Percentiles rank a stretch among this genome's conserved stretches.
Evolutionary conservation across 1,140 invertebrate genomes (phyloP).

Genomic region (Phthorimaea operculella): DNA sequence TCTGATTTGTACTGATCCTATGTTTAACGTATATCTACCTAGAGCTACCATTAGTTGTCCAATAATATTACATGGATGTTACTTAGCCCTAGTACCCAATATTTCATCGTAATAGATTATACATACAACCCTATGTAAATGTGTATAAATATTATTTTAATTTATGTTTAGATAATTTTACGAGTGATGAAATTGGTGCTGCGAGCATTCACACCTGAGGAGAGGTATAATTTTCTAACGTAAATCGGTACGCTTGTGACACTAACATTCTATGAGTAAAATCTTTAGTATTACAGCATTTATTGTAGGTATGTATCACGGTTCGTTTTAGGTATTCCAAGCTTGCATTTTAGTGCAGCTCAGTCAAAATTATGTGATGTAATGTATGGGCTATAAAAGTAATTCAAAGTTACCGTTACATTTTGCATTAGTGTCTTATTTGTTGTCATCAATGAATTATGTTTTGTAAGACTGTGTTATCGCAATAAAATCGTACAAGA

Average conservation of each 20-base stretch:
- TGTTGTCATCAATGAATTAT: slow-evolving; percentile 50
- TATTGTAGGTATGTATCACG: too few species aligned
- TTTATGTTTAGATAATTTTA: slow-evolving; percentile 34
- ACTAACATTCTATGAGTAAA: background rate
- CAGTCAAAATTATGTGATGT: slow-evolving; percentile 37
- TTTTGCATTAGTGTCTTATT: slow-evolving; percentile 46
- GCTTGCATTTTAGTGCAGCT: slow-evolving; percentile 13
- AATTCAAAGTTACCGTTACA: slow-evolving; percentile 56
- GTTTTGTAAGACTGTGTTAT: slow-evolving; percentile 64
- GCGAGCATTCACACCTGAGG: slow-evolving; percentile 31
- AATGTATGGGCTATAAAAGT: slow-evolving; percentile 29
- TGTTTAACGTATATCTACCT: too few species aligned
- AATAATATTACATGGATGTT: too few species aligned
- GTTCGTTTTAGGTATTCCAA: background rate
- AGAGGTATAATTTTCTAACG: slow-evolving; percentile 13
- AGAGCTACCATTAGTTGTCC: too few species aligned
- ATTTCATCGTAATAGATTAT: too few species aligned
- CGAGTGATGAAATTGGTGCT: slow-evolving; percentile 44
- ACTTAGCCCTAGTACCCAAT: too few species aligned
- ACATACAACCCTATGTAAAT: slow-evolving; percentile 29
- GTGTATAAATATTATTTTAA: slow-evolving; percentile 47
- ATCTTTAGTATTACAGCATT: background rate
- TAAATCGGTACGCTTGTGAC: background rate
- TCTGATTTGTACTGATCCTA: too few species aligned
- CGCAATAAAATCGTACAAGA: slow-evolving; percentile 62